Evolutionary conservation across 2,113 vertebrate genomes (phyloP), one percentile per base, ranked within the genome.

Genomic region (Tricholaema leucomelas): DNA sequence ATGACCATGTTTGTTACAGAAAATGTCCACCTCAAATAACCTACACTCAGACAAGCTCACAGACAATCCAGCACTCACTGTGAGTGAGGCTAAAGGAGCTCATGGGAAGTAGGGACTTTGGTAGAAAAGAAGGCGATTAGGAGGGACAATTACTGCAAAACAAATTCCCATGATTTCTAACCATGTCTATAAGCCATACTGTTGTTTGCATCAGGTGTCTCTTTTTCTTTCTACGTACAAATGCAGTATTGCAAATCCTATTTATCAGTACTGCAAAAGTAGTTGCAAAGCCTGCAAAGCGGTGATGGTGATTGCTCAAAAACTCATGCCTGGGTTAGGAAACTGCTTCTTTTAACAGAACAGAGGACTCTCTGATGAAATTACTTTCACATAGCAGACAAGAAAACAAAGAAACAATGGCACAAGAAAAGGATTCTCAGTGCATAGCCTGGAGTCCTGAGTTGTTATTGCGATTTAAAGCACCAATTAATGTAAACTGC

Each of bases 401-500:
- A 56, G 31, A 92, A 89, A 87, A 20, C 2, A 59, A 60, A 86
- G 63, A 67, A 73, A 23, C 2, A 58, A n/a, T n/a, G 59, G 25
- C 23, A 73, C 9, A 73, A 70, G 31, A 48, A 77, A 85, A 38
- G 24, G 25, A 91, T 81, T 76, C 84, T 25, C 24, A 69, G 28
- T 8, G 31, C 46, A 85, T 72, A 84, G 77, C 70, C 75, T 81
- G 38, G 23, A 91, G 70, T 46, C 54, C 65, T 76, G 63, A 74
- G 52, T 12, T 63, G 19, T 35, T 80, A 30, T 42, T 81, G 59
- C 74, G 81, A 93, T 88, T 94, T 88, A 87, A 92, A 92, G 27
- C 33, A 27, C 60, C 94, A 91, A 87, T 80, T 93, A 88, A 82
- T 91, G 91, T 82, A 85, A 93, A 79, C 28, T 63, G 60, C 24